These are phyloP conservation scores for Fistularia tabacaria DNA, from an alignment of 2,797 vertebrate species.

Conservation along the genomic window DNA sequence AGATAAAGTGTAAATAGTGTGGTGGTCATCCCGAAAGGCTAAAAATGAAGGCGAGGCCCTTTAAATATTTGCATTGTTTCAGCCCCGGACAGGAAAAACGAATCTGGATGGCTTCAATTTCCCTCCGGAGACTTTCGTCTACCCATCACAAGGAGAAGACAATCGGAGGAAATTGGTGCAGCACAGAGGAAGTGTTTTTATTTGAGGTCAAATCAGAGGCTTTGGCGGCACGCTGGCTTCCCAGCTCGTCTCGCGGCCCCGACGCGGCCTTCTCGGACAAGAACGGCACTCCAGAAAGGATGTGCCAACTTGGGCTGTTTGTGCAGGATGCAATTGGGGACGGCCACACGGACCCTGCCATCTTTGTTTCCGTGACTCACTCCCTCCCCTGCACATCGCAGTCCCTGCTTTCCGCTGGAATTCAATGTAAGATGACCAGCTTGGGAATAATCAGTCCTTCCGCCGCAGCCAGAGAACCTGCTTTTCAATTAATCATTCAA, in stretches of 20 bases:
- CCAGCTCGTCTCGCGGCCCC: conserved; percentile 7
- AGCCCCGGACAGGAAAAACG: conserved; percentile 5
- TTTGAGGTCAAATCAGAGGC: conserved; percentile 54
- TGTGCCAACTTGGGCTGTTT: conserved; percentile 12
- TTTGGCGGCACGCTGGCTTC: conserved; percentile 40
- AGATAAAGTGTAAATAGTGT: too few relatives aligned
- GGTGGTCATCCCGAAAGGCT: too few relatives aligned
- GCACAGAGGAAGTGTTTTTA: conserved; percentile 66
- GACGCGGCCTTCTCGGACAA: conserved; percentile 38
- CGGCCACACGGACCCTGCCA: too few relatives aligned
- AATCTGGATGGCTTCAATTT: conserved; percentile 61
- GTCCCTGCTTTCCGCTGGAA: too few relatives aligned
- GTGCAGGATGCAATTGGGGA: not conserved
- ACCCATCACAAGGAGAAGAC: conserved; percentile 40
- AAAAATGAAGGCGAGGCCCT: too few relatives aligned
- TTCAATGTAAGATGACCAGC: too few relatives aligned
- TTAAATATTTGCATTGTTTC: too few relatives aligned
- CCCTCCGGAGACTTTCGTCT: conserved; percentile 56
- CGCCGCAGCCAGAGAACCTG: too few relatives aligned
- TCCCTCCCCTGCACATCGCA: too few relatives aligned
- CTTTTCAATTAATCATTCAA: too few relatives aligned
- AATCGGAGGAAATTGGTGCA: conserved; percentile 66
- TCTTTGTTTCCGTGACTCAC: too few relatives aligned
- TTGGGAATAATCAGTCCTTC: too few relatives aligned
- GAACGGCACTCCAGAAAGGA: conserved; percentile 48